Evolutionary conservation across 1,140 invertebrate species (phyloP), one percentile per base, ranked within the genome.

Genomic region (Scylla paramamosain): DNA sequence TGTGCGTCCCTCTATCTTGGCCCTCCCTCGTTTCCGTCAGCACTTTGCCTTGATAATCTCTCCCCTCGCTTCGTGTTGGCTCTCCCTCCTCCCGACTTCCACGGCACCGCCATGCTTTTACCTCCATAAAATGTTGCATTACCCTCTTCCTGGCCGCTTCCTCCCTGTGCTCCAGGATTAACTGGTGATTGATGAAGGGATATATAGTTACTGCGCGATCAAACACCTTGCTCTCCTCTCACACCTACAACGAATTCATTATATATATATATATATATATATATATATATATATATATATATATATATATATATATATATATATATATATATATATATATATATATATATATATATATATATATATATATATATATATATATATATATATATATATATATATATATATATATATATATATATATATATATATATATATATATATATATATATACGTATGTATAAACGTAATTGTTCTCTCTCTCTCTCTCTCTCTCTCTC

Each of bases 21-120:
- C 67, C 67, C 67, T 77, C 8, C 67, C 67, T 77, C 67, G 67
- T n/a, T 77, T 77, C 67, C 67, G 67, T 77, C 67, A 77, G 67
- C 67, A 77, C 67, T 77, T 77, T n/a, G 67, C 67, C 67, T 77
- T 77, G 67, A 77, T 77, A 77, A 77, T 77, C 67, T 77, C 67
- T 77, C 67, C 67, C 67, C 67, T 77, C 67, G 67, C 67, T n/a
- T 77, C 67, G 67, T 77, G 67, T 77, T 77, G 67, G 67, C 25
- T n/a, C 67, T 77, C 67, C 67, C 67, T 77, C n/a, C 67, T 77
- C 67, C 67, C 67, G 67, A 77, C 20, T 77, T 77, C 67, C 67
- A 77, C 67, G 25, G 67, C 67, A 25, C 67, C 20, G 67, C 67
- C 67, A 77, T 77, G 67, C 67, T 77, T 77, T 77, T 77, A 77